Conservation (phyloP, 1,140 invertebrate species). For the Wasmannia auropunctata region DNA sequence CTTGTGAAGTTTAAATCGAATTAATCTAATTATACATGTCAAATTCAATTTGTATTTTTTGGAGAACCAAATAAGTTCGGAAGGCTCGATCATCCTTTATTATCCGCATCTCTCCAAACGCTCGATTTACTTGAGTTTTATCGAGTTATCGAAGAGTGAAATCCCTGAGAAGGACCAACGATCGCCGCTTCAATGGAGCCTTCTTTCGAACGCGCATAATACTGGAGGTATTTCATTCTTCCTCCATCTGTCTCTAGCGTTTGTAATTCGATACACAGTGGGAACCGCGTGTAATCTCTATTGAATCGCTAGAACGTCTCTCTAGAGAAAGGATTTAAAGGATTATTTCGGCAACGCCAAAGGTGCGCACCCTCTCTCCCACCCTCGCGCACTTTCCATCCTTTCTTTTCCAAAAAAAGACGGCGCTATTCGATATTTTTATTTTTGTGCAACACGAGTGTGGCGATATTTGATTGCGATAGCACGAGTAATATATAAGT, state of each 20-base stretch:
- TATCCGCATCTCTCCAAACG: neutral
- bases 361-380: constrained; percentile 60
- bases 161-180: constrained; percentile 68
- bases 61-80: neutral
- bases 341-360: constrained; percentile 75
- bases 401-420: neutral
- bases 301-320: constrained; percentile 77
- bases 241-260: constrained; percentile 59
- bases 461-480: neutral
- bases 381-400: neutral
- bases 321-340: constrained; percentile 76
- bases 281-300: constrained; percentile 81
- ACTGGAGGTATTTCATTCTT: constrained; percentile 65
- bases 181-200: constrained; percentile 76
- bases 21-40: neutral
- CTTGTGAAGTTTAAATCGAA: neutral
- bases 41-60: neutral
- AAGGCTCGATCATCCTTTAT: neutral
- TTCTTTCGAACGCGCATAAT: constrained; percentile 66
- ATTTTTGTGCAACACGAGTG: neutral
- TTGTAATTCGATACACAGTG: constrained; percentile 84
- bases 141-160: constrained; percentile 64
- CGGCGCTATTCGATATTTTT: neutral
- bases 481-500: neutral
- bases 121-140: constrained; percentile 15